Evolutionary conservation across 1,140 invertebrate species (phyloP), one percentile per base, ranked within the genome.

Genomic region (Antheraea mylitta): DNA sequence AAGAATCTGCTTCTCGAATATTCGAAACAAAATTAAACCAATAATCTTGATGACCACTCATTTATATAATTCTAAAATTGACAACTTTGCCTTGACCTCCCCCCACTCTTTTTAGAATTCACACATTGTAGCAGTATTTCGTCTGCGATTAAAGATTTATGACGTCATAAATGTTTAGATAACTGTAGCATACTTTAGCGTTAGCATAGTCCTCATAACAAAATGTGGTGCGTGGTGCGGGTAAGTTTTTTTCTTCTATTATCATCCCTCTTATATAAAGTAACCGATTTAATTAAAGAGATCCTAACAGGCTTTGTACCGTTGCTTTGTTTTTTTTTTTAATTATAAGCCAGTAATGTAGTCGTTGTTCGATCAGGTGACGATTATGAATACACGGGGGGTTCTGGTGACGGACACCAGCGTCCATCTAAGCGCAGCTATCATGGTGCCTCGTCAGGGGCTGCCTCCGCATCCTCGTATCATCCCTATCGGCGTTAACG

Each of bases 401-500:
- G 83, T 2, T 91, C 90, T 7, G 91, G 91, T 61, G 91, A 92
- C 58, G 89, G 89, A 0, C 86, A 89, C 70, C 89, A 91, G 76
- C 83, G 81, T 62, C 77, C 87, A 30, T 85, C 91, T 37, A 91
- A 90, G 75, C 87, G 88, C 61, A 86, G 83, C 74, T 81, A 90
- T 78, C 86, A 89, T 72, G 84, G 80, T 19, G 75, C 86, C 16
- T 83, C 86, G 30, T 73, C 76, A 42, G 78, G 83, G 45, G 68
- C 79, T 18, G 83, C 86, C n/a, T 84, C 91, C 19, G 85, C 85
- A 30, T 79, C 88, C 3, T 91, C 91, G 7, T 92, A 91, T 79
- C 91, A 92, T 74, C 91, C 91, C 64, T 92, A 92, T 77, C 72
- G 91, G 71, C 91, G 91, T 79, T 91, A 91, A 78, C 63, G 77